A percentile compares a stretch with the other conserved stretches of the same genome.
phyloP scores from a whole-genome alignment of 2,888 invertebrate genomes.

The Globia sparganii region DNA sequence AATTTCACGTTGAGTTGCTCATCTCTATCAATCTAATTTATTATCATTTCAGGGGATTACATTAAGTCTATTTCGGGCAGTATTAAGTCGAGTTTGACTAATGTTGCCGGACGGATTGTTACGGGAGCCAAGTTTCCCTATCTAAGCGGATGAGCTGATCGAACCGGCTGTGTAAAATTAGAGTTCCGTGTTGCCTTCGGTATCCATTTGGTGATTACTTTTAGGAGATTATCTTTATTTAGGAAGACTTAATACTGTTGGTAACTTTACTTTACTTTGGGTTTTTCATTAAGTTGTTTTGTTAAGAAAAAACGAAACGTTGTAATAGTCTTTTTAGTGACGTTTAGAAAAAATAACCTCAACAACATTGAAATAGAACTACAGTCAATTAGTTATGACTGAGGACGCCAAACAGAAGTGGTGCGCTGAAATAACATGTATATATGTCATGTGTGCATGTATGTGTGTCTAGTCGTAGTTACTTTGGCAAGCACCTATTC shows the following conservation, averaged over 20 bases:
- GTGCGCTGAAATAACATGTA: background rate
- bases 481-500: background rate
- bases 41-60: conserved; percentile 65
- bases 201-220: conserved; percentile 60
- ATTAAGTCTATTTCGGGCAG: conserved; percentile 63
- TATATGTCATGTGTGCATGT: too few species aligned
- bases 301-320: conserved; percentile 25
- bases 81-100: conserved; percentile 63
- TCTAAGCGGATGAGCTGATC: conserved; percentile 63
- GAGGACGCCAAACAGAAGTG: background rate
- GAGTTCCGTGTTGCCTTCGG: conserved; percentile 55
- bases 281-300: conserved; percentile 41
- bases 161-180: conserved; percentile 58
- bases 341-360: background rate
- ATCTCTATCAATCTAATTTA: conserved; percentile 58
- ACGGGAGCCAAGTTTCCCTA: conserved; percentile 57
- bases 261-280: conserved; percentile 33
- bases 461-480: too few species aligned
- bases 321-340: conserved; percentile 9
- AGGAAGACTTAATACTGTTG: conserved; percentile 48
- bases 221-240: conserved; percentile 56
- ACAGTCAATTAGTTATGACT: background rate
- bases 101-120: conserved; percentile 59
- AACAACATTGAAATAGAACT: background rate
- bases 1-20: conserved; percentile 52